Evolutionary conservation across 2,797 vertebrate species (phyloP).

Genomic region (Microcaecilia unicolor): DNA sequence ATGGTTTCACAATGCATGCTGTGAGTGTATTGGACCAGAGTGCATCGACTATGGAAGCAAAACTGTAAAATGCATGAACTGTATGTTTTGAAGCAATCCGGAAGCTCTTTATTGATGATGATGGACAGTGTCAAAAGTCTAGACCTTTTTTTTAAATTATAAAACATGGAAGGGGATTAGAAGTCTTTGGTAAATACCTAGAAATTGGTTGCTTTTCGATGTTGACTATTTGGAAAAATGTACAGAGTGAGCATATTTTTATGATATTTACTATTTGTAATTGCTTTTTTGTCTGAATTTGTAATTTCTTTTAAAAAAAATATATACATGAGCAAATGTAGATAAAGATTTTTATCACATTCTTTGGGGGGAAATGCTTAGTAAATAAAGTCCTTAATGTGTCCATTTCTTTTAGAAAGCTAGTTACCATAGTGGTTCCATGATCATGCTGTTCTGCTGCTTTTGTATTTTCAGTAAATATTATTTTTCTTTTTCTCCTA

Average conservation of each 20-base stretch:
- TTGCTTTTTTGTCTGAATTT: too few species aligned
- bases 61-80: slow-evolving; percentile 92
- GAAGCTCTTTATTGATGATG: too few species aligned
- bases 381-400: neutral
- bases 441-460: slow-evolving; percentile 7
- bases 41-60: slow-evolving; percentile 97
- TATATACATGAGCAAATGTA: slow-evolving; percentile 5
- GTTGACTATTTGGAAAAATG: slow-evolving; percentile 16
- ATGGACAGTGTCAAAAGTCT: too few species aligned
- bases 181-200: slow-evolving; percentile 16
- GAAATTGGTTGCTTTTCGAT: slow-evolving; percentile 16
- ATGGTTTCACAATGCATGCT: slow-evolving; percentile 98
- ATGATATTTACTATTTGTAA: too few species aligned
- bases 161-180: slow-evolving; percentile 8
- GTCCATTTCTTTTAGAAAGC: slow-evolving; percentile 12
- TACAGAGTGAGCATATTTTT: too few species aligned
- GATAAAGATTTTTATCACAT: slow-evolving; percentile 15
- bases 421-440: slow-evolving; percentile 7
- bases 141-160: neutral
- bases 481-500: slow-evolving; percentile 9
- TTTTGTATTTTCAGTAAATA: slow-evolving; percentile 26
- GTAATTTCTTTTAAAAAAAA: neutral
- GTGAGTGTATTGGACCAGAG: slow-evolving; percentile 92
- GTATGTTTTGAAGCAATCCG: slow-evolving; percentile 83
- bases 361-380: too few species aligned